These are phyloP conservation scores for Oxycera nigricornis DNA, from an alignment of 2,888 invertebrate species.

Conservation along the genomic window DNA sequence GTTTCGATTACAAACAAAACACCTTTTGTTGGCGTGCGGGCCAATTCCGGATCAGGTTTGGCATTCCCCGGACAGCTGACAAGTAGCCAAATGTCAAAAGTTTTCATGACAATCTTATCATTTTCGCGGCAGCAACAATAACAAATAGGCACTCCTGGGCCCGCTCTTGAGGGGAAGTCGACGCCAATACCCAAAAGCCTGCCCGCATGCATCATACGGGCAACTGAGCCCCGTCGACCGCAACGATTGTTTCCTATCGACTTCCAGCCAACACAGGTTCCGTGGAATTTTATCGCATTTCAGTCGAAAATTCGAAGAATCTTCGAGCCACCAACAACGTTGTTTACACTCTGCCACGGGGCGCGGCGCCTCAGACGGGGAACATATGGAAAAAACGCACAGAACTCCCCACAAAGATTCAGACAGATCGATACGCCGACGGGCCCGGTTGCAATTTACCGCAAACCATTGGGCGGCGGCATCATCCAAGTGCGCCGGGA, in stretches of 20 bases:
- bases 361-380: constrained; percentile 3
- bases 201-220: no score
- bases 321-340: background rate
- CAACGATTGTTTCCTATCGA: background rate
- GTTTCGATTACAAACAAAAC: background rate
- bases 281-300: background rate
- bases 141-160: background rate
- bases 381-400: constrained; percentile 18
- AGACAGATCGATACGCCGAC: constrained; percentile 39
- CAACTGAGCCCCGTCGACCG: background rate
- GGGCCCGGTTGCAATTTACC: background rate
- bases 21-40: background rate
- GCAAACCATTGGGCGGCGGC: background rate
- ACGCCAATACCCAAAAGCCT: no score
- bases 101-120: constrained; percentile 25
- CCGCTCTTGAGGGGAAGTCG: background rate
- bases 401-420: background rate
- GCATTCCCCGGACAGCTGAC: constrained; percentile 1
- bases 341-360: constrained; percentile 25
- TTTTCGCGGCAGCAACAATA: background rate
- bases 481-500: background rate
- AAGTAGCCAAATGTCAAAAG: constrained; percentile 14
- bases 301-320: background rate
- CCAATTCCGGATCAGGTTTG: background rate
- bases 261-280: background rate